Base-by-base conservation (phyloP, 37 sponge, comb jelly and placozoan species). In the Spongilla lacustris region DNA sequence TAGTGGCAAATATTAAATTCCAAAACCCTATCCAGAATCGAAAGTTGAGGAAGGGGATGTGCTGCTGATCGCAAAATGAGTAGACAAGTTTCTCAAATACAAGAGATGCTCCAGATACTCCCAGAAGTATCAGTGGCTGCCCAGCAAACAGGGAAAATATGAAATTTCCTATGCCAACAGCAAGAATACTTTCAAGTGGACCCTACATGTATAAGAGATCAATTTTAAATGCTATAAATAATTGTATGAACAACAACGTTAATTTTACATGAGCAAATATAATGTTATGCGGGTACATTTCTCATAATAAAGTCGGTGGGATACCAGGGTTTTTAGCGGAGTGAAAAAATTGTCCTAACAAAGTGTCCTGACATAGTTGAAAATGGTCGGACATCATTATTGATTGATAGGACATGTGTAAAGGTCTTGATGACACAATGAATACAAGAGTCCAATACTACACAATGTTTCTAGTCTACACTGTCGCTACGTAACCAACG, bases 11-110 rank as follows among this genome's bases (percentile, higher is more conserved):
- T 0, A 93, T 29, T 4, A 77, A 74, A 13, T 88, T 87, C 98
- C 98, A 97, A 12, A 95, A 48, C 58, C 98, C 98, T 74, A 97
- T 91, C 98, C 98, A 97, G 84, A 93, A 86, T 4, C 98, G 94
- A 79, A 97, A 93, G 23, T 86, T 67, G 33, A 97, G 80, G 69
- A 81, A 97, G 2, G 93, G 93, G 17, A 87, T 76, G 58, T 58
- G 58, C 25, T 73, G 38, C 4, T 24, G 25, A 8, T n/a, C 35
- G 36, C 85, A 89, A 78, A 93, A 97, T 26, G 19, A 8, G 83
- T 50, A 93, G 50, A 97, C 33, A 41, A 95, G 84, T 36, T 89
- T 85, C 50, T 97, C 98, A 75, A 97, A 97, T 50, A 97, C 83
- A 25, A 95, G 80, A 67, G 98, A 83, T 5, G 98, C 94, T 8